Evolutionary conservation across 2,113 vertebrate species (phyloP).

Genomic region (Urocitellus parryii): DNA sequence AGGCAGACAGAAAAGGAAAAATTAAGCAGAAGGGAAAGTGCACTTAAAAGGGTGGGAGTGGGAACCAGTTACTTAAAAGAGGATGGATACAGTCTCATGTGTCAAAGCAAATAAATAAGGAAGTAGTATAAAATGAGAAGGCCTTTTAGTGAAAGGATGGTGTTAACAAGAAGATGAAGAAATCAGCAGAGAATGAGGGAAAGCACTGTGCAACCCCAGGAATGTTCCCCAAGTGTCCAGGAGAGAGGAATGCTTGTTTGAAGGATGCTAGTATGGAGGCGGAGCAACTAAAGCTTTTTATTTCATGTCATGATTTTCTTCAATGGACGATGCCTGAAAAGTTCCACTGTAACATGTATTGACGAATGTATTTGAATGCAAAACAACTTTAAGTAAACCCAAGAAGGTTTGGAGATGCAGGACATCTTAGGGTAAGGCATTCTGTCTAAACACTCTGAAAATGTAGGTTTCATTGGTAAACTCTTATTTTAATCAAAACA

Average conservation of each 20-base stretch:
- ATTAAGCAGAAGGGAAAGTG: neutral
- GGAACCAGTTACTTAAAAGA: neutral
- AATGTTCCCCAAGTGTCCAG: neutral
- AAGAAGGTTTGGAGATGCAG: neutral
- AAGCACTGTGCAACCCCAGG: neutral
- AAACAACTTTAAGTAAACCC: neutral
- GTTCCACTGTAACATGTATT: neutral
- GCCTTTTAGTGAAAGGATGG: slow-evolving; percentile 25
- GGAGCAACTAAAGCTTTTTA: too few relatives aligned
- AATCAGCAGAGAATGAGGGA: neutral
- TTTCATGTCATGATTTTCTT: neutral
- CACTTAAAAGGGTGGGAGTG: neutral
- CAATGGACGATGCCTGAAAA: neutral
- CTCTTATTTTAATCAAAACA: neutral
- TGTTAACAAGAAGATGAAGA: slow-evolving; percentile 53
- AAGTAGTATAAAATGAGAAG: slow-evolving; percentile 47
- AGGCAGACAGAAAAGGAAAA: neutral
- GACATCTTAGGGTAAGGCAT: neutral
- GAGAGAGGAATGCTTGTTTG: neutral
- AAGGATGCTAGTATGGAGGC: neutral
- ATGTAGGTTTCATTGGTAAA: neutral
- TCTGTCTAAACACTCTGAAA: neutral
- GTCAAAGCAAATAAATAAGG: slow-evolving; percentile 34
- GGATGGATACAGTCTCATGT: neutral
- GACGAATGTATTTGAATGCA: neutral